These are phyloP conservation scores for Poecilia gillii DNA, from an alignment of 2,797 vertebrate genomes.

Conservation along the genomic window DNA sequence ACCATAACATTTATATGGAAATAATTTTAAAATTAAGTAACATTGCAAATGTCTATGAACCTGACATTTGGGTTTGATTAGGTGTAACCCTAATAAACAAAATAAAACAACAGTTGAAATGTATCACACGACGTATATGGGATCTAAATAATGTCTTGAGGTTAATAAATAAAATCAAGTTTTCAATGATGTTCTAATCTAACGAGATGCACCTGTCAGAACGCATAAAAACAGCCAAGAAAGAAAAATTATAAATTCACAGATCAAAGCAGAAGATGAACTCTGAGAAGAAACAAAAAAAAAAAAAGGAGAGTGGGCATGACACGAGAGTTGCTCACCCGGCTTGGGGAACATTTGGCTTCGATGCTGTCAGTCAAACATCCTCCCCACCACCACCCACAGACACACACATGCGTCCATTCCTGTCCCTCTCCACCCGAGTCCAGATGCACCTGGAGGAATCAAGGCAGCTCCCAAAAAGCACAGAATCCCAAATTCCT, in stretches of 20 bases:
- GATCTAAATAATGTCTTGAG: neutral
- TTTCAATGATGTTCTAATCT: conserved; percentile 1
- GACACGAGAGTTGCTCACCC: conserved; percentile 76
- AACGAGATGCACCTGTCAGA: neutral
- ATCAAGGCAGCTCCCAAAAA: conserved; percentile 68
- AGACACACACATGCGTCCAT: conserved; percentile 41
- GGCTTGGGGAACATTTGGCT: conserved; percentile 73
- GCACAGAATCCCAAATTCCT: conserved; percentile 68
- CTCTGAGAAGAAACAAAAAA: conserved; percentile 41
- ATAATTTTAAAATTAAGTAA: neutral
- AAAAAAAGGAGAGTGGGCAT: conserved; percentile 53
- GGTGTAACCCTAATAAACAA: neutral
- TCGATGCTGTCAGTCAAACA: conserved; percentile 82
- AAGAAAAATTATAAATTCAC: conserved; percentile 33
- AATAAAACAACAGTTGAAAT: neutral
- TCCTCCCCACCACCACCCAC: conserved; percentile 25
- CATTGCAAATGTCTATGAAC: neutral
- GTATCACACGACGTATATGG: neutral
- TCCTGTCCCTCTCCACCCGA: conserved; percentile 42
- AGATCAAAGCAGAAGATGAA: conserved; percentile 44
- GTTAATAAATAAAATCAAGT: neutral
- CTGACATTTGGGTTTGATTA: neutral
- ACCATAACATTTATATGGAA: neutral
- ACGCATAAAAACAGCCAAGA: conserved; percentile 22
- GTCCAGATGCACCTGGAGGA: conserved; percentile 84